Evolutionary conservation across 2,797 vertebrate species (phyloP).

Genomic region (Sebastes itinus): DNA sequence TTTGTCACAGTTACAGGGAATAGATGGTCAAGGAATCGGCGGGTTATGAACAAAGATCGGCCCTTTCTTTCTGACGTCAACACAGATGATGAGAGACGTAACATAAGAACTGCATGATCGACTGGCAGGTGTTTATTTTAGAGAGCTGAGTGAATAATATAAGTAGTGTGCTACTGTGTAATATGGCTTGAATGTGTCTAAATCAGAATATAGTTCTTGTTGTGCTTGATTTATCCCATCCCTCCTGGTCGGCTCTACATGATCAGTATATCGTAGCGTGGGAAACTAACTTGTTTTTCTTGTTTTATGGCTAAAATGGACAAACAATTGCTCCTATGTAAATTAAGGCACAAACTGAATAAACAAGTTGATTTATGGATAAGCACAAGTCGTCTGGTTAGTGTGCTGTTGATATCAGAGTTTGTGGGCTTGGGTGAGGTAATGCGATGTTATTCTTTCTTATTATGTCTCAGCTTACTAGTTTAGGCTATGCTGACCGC

Average conservation of each 20-base stretch:
- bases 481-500: not conserved
- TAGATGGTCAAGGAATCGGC: not conserved
- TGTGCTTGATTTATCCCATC: not conserved
- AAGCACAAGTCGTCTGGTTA: not conserved
- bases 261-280: not conserved
- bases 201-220: not conserved
- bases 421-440: not conserved
- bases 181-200: not conserved
- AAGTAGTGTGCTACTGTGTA: not conserved
- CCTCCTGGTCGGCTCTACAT: not conserved
- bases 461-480: conserved; percentile 32
- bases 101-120: not conserved
- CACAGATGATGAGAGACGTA: not conserved
- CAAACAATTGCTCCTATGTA: not conserved
- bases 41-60: conserved; percentile 6
- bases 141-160: not conserved
- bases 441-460: conserved; percentile 21
- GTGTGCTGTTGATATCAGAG: not conserved
- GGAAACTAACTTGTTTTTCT: not conserved
- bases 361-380: not conserved
- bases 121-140: not conserved
- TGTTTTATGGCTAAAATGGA: not conserved
- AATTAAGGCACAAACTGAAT: not conserved
- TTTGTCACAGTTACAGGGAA: conserved; percentile 6
- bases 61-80: not conserved